These are phyloP conservation scores for Morus bassanus DNA, from an alignment of 2,797 vertebrate species.

Conservation along the genomic window DNA sequence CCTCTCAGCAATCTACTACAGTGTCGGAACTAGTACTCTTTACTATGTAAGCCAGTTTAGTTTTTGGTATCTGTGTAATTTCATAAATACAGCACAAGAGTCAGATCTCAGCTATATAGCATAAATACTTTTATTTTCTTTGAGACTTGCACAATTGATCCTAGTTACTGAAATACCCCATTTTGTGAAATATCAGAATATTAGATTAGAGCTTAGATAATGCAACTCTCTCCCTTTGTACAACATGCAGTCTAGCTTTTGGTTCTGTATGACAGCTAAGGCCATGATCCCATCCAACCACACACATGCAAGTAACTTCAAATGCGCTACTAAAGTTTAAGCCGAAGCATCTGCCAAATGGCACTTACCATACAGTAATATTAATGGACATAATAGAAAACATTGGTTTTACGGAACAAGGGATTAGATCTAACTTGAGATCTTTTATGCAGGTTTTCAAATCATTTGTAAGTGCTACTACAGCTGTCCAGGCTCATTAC, in stretches of 20 bases:
- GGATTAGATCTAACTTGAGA: not conserved
- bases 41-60: not conserved
- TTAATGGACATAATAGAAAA: not conserved
- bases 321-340: not conserved
- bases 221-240: not conserved
- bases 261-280: not conserved
- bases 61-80: not conserved
- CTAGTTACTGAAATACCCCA: not conserved
- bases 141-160: not conserved
- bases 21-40: not conserved
- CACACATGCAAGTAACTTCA: not conserved
- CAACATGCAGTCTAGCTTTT: not conserved
- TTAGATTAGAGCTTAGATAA: not conserved
- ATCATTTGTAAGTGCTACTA: not conserved
- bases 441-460: not conserved
- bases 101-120: not conserved
- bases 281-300: not conserved
- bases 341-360: not conserved
- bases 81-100: not conserved
- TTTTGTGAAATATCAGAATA: not conserved
- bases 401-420: not conserved
- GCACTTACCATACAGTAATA: rapidly evolving
- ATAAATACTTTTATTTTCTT: not conserved
- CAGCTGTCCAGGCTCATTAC: not conserved
- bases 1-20: not conserved